Evolutionary conservation across 2,797 vertebrate genomes (phyloP), one percentile per base, ranked within the genome.

Genomic region (Rhynchonycteris naso): DNA sequence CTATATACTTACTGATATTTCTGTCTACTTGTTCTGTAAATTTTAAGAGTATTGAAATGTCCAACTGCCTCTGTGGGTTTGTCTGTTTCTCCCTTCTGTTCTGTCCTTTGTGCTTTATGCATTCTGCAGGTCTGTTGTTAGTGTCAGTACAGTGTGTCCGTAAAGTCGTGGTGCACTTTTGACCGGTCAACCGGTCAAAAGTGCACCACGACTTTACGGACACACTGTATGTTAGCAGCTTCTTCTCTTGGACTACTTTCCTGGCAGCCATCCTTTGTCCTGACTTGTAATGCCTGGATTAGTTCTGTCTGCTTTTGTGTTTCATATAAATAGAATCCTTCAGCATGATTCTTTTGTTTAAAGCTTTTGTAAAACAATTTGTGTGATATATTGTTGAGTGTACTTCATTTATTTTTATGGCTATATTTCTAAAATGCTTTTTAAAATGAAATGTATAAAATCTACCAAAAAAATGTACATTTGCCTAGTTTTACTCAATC

Each of bases 351-450:
- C 21, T 35, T 38, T 72, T 71, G 78, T 75, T 95, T 16, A 78
- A 71, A 5, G 35, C 54, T 24, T 71, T 76, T 63, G 14, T 76
- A 22, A 56, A 76, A 47, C 30, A 24, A 7, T 75, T 90, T 74
- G 58, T 85, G 66, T 90, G 26, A 33, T 22, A 22, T 84, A 22
- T n/a, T 43, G 21, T 79, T 72, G 26, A 14, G 16, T 66, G 50
- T 92, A 71, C 58, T 85, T 84, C 6, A 11, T 43, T 65, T 84
- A 88, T 58, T 80, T 69, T 56, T 35, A 71, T 71, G 84, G 50
- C 24, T 63, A 21, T 88, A 15, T 84, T 78, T 95, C 56, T 79
- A 38, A 92, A 58, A 38, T 74, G 52, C 35, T 80, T 94, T 85
- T 86, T 13, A 26, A 89, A 88, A 35, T 14, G 9, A 38, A 76